These are phyloP conservation scores for Pissodes strobi DNA, from an alignment of 1,140 invertebrate genomes.

Conservation along the genomic window DNA sequence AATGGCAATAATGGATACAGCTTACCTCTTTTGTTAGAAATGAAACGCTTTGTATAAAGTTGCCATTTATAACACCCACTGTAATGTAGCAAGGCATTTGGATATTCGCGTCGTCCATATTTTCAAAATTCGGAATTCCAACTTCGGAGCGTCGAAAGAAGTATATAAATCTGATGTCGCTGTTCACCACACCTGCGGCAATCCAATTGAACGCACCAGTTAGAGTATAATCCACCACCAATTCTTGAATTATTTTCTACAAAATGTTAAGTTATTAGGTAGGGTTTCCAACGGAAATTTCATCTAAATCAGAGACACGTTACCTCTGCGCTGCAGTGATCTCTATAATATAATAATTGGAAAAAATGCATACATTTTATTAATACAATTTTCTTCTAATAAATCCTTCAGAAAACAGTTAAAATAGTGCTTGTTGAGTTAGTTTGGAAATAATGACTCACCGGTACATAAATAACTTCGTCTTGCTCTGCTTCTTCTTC, in stretches of 20 bases:
- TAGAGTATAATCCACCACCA: slow-evolving; percentile 67
- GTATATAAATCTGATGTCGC: slow-evolving; percentile 66
- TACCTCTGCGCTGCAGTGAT: too few relatives aligned
- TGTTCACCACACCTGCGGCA: slow-evolving; percentile 54
- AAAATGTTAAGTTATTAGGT: slow-evolving; percentile 29
- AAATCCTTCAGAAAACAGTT: too few relatives aligned
- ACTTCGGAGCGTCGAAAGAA: slow-evolving; percentile 66
- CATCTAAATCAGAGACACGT: too few relatives aligned
- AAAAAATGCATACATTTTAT: too few relatives aligned
- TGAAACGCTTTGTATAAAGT: slow-evolving; percentile 61
- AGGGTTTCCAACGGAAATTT: not conserved
- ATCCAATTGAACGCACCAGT: slow-evolving; percentile 69
- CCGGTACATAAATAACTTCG: slow-evolving; percentile 56
- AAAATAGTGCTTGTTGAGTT: too few relatives aligned
- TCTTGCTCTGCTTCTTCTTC: slow-evolving; percentile 45
- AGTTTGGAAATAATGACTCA: too few relatives aligned
- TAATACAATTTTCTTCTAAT: too few relatives aligned
- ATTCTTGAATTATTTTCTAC: slow-evolving; percentile 68
- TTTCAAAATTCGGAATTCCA: slow-evolving; percentile 61
- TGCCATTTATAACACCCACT: slow-evolving; percentile 63
- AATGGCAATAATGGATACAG: too few relatives aligned
- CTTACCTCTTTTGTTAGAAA: slow-evolving; percentile 53
- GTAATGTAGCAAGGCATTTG: slow-evolving; percentile 69
- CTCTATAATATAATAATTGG: too few relatives aligned
- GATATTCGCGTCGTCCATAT: slow-evolving; percentile 58